A percentile compares a stretch with the other conserved stretches of the same genome.
Evolutionary conservation across 2,888 invertebrate species (phyloP).

Genomic region (Xestia rhomboidea): DNA sequence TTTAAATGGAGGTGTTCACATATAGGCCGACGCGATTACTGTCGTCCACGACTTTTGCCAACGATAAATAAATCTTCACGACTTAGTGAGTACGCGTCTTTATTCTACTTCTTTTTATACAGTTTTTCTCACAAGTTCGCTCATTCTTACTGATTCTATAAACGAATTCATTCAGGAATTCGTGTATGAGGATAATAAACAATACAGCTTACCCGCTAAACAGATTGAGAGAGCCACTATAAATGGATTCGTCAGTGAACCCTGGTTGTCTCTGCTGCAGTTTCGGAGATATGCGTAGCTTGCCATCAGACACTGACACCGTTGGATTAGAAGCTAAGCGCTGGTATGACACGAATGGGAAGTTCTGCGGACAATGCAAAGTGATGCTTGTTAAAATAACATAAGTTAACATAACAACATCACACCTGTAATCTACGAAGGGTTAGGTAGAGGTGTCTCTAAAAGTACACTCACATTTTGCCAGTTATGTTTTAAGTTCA

Average conservation of each 20-base stretch:
- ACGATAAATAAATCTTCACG: too few species aligned
- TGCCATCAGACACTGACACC: conserved; percentile 72
- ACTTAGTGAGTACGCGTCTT: too few species aligned
- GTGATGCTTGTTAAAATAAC: neutral
- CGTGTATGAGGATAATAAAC: neutral
- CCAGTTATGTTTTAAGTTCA: too few species aligned
- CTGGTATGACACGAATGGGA: conserved; percentile 84
- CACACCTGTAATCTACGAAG: too few species aligned
- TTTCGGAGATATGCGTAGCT: conserved; percentile 76
- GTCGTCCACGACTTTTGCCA: too few species aligned
- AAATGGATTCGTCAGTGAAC: conserved; percentile 75
- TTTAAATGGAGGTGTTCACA: too few species aligned
- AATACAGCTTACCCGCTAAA: conserved; percentile 75
- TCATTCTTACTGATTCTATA: neutral
- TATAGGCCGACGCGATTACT: too few species aligned
- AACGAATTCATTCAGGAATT: neutral
- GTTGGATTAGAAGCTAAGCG: conserved; percentile 70
- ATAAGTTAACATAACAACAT: neutral
- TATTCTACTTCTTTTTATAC: neutral
- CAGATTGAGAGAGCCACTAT: conserved; percentile 76
- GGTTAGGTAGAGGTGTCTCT: too few species aligned
- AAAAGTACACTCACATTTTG: too few species aligned
- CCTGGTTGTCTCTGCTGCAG: conserved; percentile 76
- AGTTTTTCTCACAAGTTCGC: neutral
- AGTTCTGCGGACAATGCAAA: conserved; percentile 72